Evolutionary conservation across 2,888 invertebrate genomes (phyloP), one percentile per base, ranked within the genome.

Genomic region (Spatulosminthurus flaviceps): DNA sequence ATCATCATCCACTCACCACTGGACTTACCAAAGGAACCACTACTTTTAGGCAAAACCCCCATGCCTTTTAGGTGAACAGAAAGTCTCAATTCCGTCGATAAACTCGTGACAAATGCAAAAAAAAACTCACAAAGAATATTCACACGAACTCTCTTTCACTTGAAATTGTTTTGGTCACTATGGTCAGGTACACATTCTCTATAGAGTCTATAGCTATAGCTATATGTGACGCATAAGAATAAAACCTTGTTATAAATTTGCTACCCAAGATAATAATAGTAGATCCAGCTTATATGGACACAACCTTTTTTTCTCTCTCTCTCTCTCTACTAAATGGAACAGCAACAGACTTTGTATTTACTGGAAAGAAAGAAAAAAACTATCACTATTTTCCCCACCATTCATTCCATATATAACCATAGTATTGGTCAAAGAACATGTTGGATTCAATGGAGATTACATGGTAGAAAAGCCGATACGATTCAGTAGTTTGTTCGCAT

Each of bases 371-470:
- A 51, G 9, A 51, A 13, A 51, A 51, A 51, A 51, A 11, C 51
- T 51, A 51, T 51, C 51, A 51, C 51, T 19, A 51, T 51, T 51
- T 51, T 51, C 51, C 16, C n/a, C 9, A 2, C 51, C 7, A 16
- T 51, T 51, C 51, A 5, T 19, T 34, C 34, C 9, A 4, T 9
- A 4, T 34, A n/a, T n/a, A n/a, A 41, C n/a, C n/a, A 51, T 51
- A n/a, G n/a, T 19, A 51, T n/a, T 51, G 51, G 51, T 51, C 51
- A 51, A 51, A 51, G 5, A 51, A 51, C 51, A 51, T 51, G 51
- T 51, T 13, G 5, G n/a, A 51, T 19, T 51, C 51, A 4, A 19
- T 2, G 51, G 51, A 51, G 5, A 51, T 51, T 51, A n/a, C 5
- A 51, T 11, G 16, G 51, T 9, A 51, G 51, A 51, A 51, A 51